Evolutionary conservation across 2,797 vertebrate genomes (phyloP).

Genomic region (Vespertilio murinus): DNA sequence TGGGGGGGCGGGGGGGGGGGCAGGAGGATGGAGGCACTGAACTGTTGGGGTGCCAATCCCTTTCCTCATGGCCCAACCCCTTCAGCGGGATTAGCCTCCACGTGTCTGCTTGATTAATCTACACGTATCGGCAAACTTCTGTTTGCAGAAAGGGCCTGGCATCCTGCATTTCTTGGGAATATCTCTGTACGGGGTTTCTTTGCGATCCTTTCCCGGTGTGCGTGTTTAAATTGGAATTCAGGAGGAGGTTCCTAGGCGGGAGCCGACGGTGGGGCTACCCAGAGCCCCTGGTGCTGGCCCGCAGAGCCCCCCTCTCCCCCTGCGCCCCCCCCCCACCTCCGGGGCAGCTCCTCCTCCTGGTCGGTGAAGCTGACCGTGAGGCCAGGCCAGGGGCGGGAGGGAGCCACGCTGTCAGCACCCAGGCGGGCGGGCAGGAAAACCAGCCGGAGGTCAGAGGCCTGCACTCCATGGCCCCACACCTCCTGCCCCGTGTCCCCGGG

Average conservation of each 20-base stretch:
- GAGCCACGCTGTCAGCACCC: not conserved
- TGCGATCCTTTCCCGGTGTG: not conserved
- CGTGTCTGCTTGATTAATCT: not conserved
- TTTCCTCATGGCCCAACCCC: not conserved
- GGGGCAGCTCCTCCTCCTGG: not conserved
- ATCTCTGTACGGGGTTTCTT: not conserved
- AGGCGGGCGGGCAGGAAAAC: not conserved
- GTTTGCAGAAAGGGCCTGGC: not conserved
- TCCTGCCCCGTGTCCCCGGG: not conserved
- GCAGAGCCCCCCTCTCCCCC: not conserved
- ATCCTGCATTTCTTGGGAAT: not conserved
- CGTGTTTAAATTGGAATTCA: not conserved
- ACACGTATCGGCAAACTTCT: not conserved
- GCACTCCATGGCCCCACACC: not conserved
- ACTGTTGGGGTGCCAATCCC: too few relatives aligned
- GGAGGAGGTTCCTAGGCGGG: not conserved
- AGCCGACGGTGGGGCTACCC: not conserved
- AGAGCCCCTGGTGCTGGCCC: not conserved
- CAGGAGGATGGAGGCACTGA: not conserved
- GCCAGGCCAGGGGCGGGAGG: not conserved
- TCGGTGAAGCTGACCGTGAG: not conserved
- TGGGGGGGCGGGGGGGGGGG: rapidly evolving
- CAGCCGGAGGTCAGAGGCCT: not conserved
- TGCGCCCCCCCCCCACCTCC: too few relatives aligned
- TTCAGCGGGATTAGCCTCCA: not conserved